These are phyloP conservation scores for Arrhamphus sclerolepis DNA, from an alignment of 2,797 vertebrate species.

Conservation along the genomic window DNA sequence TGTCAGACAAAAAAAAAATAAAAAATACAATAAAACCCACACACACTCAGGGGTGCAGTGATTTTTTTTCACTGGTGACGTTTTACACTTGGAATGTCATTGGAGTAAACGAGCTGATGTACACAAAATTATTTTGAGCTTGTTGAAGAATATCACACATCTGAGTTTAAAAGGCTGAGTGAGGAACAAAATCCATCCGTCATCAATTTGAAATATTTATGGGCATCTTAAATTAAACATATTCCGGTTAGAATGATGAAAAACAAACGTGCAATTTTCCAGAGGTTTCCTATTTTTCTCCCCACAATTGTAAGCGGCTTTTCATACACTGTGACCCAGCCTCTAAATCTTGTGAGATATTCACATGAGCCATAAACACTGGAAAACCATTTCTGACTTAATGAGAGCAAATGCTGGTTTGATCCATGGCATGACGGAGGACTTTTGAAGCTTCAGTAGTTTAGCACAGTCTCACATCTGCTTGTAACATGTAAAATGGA, in stretches of 20 bases:
- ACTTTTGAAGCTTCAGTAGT: background rate
- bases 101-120: conserved; percentile 42
- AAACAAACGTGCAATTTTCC: conserved; percentile 10
- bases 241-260: conserved; percentile 9
- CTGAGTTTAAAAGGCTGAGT: conserved; percentile 14
- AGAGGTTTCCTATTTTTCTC: conserved; percentile 1
- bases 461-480: background rate
- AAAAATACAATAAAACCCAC: too few relatives aligned
- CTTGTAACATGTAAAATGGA: too few relatives aligned
- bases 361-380: conserved; percentile 2
- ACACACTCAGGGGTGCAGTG: conserved; percentile 9
- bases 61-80: conserved; percentile 36
- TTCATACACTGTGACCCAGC: background rate
- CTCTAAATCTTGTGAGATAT: background rate
- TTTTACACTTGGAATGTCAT: conserved; percentile 1
- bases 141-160: background rate
- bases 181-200: conserved; percentile 25
- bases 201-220: conserved; percentile 18
- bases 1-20: conserved; percentile 29
- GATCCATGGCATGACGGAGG: background rate
- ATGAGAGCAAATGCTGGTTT: background rate
- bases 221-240: conserved; percentile 14
- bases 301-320: background rate
- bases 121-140: conserved; percentile 39
- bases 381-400: background rate